Evolutionary conservation across 2,888 invertebrate species (phyloP).

Genomic region (Mimas tiliae): DNA sequence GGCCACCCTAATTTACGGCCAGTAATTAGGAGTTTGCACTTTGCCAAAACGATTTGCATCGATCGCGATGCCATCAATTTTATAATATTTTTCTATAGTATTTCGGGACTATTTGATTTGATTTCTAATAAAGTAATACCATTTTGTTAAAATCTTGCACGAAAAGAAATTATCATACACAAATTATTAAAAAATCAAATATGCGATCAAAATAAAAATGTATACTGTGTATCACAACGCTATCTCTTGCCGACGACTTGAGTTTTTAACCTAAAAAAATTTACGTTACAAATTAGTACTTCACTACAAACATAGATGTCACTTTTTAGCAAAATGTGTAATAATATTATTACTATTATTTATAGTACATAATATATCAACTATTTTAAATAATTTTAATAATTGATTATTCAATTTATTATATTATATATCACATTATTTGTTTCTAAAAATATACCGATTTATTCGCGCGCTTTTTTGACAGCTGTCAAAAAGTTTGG

Average conservation of each 20-base stretch:
- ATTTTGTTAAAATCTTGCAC: neutral
- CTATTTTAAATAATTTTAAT: no score
- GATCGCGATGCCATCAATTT: slow-evolving; percentile 55
- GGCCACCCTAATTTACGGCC: slow-evolving; percentile 83
- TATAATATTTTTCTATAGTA: slow-evolving; percentile 16
- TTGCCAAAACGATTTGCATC: slow-evolving; percentile 84
- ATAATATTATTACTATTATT: no score
- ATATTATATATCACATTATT: no score
- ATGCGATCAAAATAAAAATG: neutral
- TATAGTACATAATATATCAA: no score
- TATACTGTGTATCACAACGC: neutral
- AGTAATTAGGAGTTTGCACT: slow-evolving; percentile 84
- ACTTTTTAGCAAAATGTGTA: neutral
- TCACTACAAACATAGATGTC: neutral
- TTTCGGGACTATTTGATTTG: neutral
- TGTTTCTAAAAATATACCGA: no score
- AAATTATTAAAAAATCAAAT: no score
- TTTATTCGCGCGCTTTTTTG: neutral
- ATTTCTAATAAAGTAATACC: neutral
- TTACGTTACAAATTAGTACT: neutral
- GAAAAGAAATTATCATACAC: no score
- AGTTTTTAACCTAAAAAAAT: neutral
- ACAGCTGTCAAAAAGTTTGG: neutral
- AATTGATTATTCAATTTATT: no score
- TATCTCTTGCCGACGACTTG: neutral